phyloP scores from a whole-genome alignment of 1,140 invertebrate genomes.

The Lasaia peninsularis region DNA sequence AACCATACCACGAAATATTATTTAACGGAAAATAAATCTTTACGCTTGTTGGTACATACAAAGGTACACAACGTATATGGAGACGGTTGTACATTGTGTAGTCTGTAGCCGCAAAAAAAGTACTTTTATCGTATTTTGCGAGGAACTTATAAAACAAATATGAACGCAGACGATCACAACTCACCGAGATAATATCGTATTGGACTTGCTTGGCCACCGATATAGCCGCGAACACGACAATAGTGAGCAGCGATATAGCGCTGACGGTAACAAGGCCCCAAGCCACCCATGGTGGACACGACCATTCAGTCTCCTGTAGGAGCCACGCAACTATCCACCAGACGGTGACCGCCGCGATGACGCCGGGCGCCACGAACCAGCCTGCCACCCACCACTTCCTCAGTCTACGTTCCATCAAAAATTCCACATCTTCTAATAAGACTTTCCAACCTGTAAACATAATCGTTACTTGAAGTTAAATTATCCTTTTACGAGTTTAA shows the following conservation, averaged over 20 bases:
- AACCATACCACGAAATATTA: too few relatives aligned
- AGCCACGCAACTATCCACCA: conserved; percentile 42
- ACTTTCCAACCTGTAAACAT: conserved; percentile 49
- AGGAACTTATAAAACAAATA: too few relatives aligned
- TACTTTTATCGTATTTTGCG: too few relatives aligned
- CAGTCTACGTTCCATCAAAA: conserved; percentile 40
- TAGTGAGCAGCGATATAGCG: conserved; percentile 19
- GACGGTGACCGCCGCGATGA: conserved; percentile 29
- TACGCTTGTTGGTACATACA: too few relatives aligned
- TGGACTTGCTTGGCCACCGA: conserved; percentile 51
- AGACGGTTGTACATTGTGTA: too few relatives aligned
- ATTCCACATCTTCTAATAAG: conserved; percentile 54
- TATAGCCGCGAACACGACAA: conserved; percentile 34
- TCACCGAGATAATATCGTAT: conserved; percentile 47
- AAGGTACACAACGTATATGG: too few relatives aligned
- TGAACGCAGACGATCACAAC: conserved; percentile 13
- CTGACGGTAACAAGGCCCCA: conserved; percentile 23
- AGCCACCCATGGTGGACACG: conserved; percentile 33
- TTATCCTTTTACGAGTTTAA: too few relatives aligned
- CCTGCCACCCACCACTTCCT: conserved; percentile 42
- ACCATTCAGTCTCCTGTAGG: conserved; percentile 25
- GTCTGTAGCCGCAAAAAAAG: too few relatives aligned
- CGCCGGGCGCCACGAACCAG: conserved; percentile 37
- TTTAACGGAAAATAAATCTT: too few relatives aligned
- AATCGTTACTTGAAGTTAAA: too few relatives aligned